Percentiles rank a stretch among this genome's conserved stretches.
phyloP scores from a whole-genome alignment of 2,888 invertebrate genomes.

The Tethea ocularis region DNA sequence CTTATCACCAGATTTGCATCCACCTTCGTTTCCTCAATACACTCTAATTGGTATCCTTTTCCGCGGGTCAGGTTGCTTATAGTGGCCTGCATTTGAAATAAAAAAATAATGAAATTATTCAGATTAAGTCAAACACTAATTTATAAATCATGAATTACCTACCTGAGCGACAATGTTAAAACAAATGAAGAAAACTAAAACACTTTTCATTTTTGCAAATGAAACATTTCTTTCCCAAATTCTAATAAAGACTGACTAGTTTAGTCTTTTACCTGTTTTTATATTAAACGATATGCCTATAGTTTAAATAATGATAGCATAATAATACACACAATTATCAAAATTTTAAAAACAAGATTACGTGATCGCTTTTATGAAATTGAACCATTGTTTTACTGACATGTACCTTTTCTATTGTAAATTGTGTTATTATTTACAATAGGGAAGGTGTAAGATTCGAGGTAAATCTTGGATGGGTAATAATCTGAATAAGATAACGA shows the following conservation, averaged over 20 bases:
- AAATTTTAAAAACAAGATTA: neutral
- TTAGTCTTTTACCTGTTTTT: neutral
- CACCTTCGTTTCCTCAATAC: constrained; percentile 44
- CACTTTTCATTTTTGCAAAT: neutral
- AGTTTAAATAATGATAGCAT: neutral
- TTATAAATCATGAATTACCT: too few relatives aligned
- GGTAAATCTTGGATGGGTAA: too few relatives aligned
- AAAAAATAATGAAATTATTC: too few relatives aligned
- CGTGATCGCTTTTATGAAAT: neutral
- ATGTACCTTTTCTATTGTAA: neutral
- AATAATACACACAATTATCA: neutral
- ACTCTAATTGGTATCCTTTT: constrained; percentile 38
- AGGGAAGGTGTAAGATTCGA: neutral
- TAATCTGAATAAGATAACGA: too few relatives aligned
- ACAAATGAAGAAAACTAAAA: neutral
- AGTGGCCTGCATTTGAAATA: neutral
- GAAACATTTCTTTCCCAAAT: neutral
- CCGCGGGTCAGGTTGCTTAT: too few relatives aligned
- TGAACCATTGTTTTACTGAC: neutral
- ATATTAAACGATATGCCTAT: neutral
- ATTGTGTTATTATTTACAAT: neutral
- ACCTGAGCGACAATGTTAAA: neutral
- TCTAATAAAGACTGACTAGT: neutral
- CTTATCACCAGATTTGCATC: constrained; percentile 32
- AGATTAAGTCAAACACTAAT: neutral